Percentiles rank a stretch among this genome's conserved stretches.
phyloP scores from a whole-genome alignment of 1,140 invertebrate species.

The Metaphire vulgaris region DNA sequence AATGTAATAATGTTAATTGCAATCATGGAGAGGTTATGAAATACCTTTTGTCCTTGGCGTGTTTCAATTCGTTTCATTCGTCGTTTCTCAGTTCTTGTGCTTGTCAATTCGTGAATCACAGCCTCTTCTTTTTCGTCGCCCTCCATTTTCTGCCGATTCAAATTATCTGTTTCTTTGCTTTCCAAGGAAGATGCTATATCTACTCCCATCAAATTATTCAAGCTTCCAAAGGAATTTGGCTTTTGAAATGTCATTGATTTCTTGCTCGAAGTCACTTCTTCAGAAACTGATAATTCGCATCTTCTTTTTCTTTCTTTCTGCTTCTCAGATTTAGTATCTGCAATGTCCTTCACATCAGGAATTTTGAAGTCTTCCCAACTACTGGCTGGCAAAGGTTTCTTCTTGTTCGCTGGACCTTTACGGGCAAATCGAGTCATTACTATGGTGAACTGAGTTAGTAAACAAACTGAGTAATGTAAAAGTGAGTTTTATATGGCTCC shows the following conservation, averaged over 20 bases:
- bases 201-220: no score
- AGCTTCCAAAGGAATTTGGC: background rate
- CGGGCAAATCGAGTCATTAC: constrained; percentile 25
- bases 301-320: no score
- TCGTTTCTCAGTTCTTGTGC: background rate
- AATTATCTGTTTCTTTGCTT: background rate
- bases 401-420: constrained; percentile 20
- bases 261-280: background rate
- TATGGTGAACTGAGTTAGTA: no score
- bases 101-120: background rate
- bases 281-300: no score
- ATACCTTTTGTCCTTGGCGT: background rate
- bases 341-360: no score
- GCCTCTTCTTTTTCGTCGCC: background rate
- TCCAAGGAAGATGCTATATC: background rate
- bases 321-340: no score
- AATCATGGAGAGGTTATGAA: no score
- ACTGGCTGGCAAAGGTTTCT: constrained; percentile 10
- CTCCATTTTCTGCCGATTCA: background rate
- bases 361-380: constrained; percentile 11
- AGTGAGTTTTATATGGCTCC: no score
- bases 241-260: background rate
- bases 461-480: no score
- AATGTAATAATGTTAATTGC: no score
- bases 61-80: background rate